A percentile compares a stretch with the other conserved stretches of the same genome.
Evolutionary conservation across 2,797 vertebrate species (phyloP).

Genomic region (Hybognathus amarus): DNA sequence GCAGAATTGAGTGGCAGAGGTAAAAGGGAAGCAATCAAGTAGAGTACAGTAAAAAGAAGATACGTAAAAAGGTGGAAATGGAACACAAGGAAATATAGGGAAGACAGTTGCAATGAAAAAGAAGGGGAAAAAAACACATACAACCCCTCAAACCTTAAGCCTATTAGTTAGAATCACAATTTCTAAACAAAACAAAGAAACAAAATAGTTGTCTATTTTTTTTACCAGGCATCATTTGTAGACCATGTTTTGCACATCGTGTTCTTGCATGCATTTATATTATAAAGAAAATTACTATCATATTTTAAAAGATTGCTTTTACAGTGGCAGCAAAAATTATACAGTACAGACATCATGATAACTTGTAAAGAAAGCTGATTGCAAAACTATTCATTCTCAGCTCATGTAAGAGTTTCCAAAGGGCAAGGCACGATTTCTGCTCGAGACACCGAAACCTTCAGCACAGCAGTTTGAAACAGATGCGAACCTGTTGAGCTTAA

Average conservation of each 20-base stretch:
- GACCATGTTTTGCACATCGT: background rate
- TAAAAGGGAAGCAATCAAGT: conserved; percentile 30
- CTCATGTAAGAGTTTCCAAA: background rate
- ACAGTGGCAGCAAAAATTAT: background rate
- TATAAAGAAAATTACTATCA: background rate
- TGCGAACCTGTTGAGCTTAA: conserved; percentile 54
- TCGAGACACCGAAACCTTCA: background rate
- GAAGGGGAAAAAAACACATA: conserved; percentile 1
- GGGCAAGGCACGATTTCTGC: conserved; percentile 1
- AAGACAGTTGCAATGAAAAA: conserved; percentile 21
- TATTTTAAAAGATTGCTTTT: background rate
- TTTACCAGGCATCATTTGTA: background rate
- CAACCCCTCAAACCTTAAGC: background rate
- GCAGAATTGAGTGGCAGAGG: conserved; percentile 1
- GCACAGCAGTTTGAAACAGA: conserved; percentile 22
- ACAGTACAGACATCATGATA: conserved; percentile 2
- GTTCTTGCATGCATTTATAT: background rate
- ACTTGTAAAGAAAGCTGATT: conserved; percentile 2
- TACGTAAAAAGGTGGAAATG: background rate
- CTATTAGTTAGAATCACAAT: background rate
- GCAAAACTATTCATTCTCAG: conserved; percentile 15
- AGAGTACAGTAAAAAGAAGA: conserved; percentile 6
- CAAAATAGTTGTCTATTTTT: background rate
- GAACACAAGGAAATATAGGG: background rate
- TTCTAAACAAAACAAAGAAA: background rate